Conservation (phyloP, 2,888 invertebrate species). For the Mimas tiliae region DNA sequence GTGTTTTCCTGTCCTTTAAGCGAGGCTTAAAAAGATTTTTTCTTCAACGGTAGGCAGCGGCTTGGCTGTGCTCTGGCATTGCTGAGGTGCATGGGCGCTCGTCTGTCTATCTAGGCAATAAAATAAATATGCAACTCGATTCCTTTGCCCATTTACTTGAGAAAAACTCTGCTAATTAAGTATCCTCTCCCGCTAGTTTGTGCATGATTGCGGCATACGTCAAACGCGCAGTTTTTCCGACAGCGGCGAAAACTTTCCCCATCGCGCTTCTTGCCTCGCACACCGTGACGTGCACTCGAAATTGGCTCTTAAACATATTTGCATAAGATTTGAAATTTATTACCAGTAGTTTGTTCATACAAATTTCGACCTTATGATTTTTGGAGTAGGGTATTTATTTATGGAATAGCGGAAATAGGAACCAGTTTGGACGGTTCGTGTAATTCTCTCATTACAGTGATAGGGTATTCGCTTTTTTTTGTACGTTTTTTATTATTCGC, state of each 20-base stretch:
- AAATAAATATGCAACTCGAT: too few species aligned
- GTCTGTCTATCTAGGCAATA: too few species aligned
- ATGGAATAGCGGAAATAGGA: neutral
- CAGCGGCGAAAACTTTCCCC: slow-evolving; percentile 54
- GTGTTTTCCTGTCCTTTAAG: too few species aligned
- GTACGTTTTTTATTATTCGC: neutral
- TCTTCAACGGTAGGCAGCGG: too few species aligned
- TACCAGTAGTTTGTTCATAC: neutral
- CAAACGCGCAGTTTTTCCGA: slow-evolving; percentile 53
- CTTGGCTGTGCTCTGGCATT: too few species aligned
- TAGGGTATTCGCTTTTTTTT: slow-evolving; percentile 10
- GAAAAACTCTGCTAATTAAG: neutral
- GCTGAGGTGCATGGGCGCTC: too few species aligned
- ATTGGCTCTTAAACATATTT: slow-evolving; percentile 15
- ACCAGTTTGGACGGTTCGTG: slow-evolving; percentile 2
- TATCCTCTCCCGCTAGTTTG: neutral
- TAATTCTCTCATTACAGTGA: slow-evolving; percentile 3
- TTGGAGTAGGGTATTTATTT: neutral
- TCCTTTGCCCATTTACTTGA: too few species aligned
- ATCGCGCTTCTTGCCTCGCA: slow-evolving; percentile 50
- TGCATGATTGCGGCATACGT: slow-evolving; percentile 40
- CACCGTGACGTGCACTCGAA: slow-evolving; percentile 29
- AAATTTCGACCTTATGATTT: neutral
- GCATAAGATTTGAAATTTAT: neutral
- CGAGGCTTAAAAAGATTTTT: too few species aligned